A percentile compares a stretch with the other conserved stretches of the same genome.
phyloP scores from a whole-genome alignment of 1,140 invertebrate species.

The Bombus balteatus region DNA sequence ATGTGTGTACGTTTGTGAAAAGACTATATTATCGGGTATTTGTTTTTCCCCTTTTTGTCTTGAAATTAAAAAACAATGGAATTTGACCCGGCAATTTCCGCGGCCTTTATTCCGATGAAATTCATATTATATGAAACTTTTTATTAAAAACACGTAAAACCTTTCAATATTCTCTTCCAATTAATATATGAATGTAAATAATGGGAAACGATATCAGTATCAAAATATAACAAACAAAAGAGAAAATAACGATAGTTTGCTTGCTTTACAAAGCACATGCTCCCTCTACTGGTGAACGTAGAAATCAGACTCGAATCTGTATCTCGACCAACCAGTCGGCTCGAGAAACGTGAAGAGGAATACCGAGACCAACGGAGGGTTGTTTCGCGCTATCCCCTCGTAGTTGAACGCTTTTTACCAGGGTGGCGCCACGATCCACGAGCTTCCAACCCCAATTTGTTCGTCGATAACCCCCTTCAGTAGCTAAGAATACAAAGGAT shows the following conservation, averaged over 20 bases:
- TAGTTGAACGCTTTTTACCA: conserved; percentile 23
- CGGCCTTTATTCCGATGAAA: neutral
- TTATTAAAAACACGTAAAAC: neutral
- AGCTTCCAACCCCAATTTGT: neutral
- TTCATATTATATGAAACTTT: neutral
- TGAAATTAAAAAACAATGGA: neutral
- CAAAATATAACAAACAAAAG: neutral
- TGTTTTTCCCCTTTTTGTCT: neutral
- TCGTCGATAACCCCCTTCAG: conserved; percentile 27
- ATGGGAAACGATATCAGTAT: neutral
- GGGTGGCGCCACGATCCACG: conserved; percentile 51
- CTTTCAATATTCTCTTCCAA: neutral
- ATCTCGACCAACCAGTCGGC: neutral
- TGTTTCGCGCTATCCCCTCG: conserved; percentile 22
- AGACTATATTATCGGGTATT: neutral
- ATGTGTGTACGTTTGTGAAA: neutral
- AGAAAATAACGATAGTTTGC: neutral
- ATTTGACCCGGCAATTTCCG: neutral
- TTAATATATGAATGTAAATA: neutral
- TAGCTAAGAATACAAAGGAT: neutral
- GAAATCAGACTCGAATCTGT: neutral
- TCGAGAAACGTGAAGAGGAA: neutral
- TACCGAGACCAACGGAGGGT: conserved; percentile 19
- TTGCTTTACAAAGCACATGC: conserved; percentile 34
- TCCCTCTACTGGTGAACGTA: conserved; percentile 43